Evolutionary conservation across 2,888 invertebrate genomes (phyloP), one percentile per base, ranked within the genome.

Genomic region (Ectropis crepuscularia): DNA sequence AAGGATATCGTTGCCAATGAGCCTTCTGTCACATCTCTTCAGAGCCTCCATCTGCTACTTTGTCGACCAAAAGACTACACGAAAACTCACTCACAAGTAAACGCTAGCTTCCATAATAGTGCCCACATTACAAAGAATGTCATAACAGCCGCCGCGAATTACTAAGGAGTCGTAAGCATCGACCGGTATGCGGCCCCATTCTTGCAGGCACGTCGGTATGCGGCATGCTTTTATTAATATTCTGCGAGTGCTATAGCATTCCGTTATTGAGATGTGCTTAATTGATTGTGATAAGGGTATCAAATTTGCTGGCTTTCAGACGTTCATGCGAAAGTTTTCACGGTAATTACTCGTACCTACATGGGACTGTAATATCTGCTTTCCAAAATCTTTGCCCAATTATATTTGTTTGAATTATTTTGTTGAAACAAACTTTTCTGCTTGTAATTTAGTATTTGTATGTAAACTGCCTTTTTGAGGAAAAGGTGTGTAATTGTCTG

Each of bases 141-240:
- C 51, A 73, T 75, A 61, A 61, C 37, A 60, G 48, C n/a, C 16
- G 8, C 46, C 41, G 38, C 43, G 73, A 83, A 84, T 81, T 85
- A 86, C 82, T 84, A 85, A 83, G 82, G 81, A 73, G 74, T 47
- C 39, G 54, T 57, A 69, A 82, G 82, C 83, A 85, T 83, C 79
- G 81, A 74, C 57, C 53, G 84, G 83, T 74, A 88, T 83, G 79
- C 78, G 86, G 63, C 78, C 83, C 77, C 86, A 87, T 89, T 87
- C 86, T 85, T 85, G 75, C 75, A 75, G 78, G 79, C 77, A 79
- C 79, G 71, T 72, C 73, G 74, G 73, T 51, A 71, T 69, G 71
- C 58, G 60, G 61, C 63, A 66, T 59, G 61, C 69, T 68, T 70
- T 70, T 74, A 73, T 73, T 71, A 70, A 73, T 74, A 73, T 74